phyloP scores from a whole-genome alignment of 2,113 vertebrate genomes.

The Channa argus region DNA sequence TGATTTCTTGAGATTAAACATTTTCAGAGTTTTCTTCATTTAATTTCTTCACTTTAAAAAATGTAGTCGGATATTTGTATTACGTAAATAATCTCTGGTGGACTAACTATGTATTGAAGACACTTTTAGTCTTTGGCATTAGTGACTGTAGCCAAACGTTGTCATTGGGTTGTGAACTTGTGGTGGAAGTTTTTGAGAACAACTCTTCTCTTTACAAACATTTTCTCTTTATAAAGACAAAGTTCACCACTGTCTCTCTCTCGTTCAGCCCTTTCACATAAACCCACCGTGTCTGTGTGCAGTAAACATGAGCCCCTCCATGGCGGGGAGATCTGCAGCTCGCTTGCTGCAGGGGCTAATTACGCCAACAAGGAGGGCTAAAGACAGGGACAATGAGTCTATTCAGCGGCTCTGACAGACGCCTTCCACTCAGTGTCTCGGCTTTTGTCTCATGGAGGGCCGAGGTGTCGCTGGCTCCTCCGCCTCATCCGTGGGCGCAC shows the following conservation, averaged over 20 bases:
- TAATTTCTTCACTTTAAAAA: too few species aligned
- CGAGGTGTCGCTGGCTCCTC: constrained; percentile 17
- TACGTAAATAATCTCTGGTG: too few species aligned
- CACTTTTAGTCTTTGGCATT: too few species aligned
- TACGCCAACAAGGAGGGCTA: constrained; percentile 60
- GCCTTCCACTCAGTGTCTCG: constrained; percentile 42
- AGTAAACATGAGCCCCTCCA: constrained; percentile 56
- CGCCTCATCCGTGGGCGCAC: constrained; percentile 28
- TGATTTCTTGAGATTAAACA: too few species aligned
- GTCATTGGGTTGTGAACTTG: too few species aligned
- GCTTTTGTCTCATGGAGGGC: constrained; percentile 55
- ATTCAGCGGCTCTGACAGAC: constrained; percentile 60
- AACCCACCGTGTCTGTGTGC: constrained; percentile 38
- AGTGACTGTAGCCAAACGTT: too few species aligned
- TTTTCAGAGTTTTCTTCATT: too few species aligned
- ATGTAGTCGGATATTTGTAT: too few species aligned
- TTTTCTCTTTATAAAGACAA: neutral
- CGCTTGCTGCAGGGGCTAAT: constrained; percentile 60
- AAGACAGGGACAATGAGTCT: constrained; percentile 57
- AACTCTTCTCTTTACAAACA: neutral
- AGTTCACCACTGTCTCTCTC: neutral
- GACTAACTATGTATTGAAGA: too few species aligned
- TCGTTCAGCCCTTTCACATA: constrained; percentile 1
- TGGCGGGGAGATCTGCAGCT: constrained; percentile 52
- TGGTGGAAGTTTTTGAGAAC: too few species aligned